Evolutionary conservation across 2,797 vertebrate species (phyloP).

Genomic region (Clarias pachynema): DNA sequence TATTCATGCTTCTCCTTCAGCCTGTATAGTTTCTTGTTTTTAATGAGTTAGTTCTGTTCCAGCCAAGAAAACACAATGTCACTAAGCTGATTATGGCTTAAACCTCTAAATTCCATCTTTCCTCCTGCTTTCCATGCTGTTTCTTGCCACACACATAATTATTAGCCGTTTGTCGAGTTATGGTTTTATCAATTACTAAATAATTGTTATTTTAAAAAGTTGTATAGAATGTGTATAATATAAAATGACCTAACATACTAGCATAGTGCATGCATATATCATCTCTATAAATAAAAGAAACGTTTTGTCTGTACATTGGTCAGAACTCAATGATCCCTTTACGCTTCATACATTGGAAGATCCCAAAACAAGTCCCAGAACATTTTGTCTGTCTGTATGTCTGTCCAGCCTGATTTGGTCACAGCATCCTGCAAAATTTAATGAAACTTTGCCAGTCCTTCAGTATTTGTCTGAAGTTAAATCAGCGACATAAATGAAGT

Average conservation of each 20-base stretch:
- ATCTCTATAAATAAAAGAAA: too few relatives aligned
- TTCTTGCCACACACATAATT: constrained; percentile 5
- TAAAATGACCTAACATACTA: not conserved
- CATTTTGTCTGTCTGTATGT: too few relatives aligned
- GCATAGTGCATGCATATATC: not conserved
- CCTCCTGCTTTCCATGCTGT: constrained; percentile 24
- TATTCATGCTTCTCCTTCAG: constrained; percentile 31
- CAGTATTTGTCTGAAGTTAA: too few relatives aligned
- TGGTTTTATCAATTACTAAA: not conserved
- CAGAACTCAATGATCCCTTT: too few relatives aligned
- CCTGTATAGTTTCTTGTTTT: constrained; percentile 50
- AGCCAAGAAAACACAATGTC: constrained; percentile 43
- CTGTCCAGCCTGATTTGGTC: too few relatives aligned
- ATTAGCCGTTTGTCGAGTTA: not conserved
- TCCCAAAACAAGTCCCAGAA: too few relatives aligned
- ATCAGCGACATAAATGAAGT: too few relatives aligned
- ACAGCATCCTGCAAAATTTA: too few relatives aligned
- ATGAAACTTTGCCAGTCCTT: too few relatives aligned
- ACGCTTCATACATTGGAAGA: too few relatives aligned
- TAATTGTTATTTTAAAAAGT: not conserved
- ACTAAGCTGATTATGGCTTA: constrained; percentile 52
- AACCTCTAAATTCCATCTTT: constrained; percentile 47
- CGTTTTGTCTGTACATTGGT: too few relatives aligned
- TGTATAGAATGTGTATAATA: not conserved
- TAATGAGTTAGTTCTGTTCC: constrained; percentile 44